Evolutionary conservation across 2,113 vertebrate genomes (phyloP), one percentile per base, ranked within the genome.

Genomic region (Hippolais icterina): DNA sequence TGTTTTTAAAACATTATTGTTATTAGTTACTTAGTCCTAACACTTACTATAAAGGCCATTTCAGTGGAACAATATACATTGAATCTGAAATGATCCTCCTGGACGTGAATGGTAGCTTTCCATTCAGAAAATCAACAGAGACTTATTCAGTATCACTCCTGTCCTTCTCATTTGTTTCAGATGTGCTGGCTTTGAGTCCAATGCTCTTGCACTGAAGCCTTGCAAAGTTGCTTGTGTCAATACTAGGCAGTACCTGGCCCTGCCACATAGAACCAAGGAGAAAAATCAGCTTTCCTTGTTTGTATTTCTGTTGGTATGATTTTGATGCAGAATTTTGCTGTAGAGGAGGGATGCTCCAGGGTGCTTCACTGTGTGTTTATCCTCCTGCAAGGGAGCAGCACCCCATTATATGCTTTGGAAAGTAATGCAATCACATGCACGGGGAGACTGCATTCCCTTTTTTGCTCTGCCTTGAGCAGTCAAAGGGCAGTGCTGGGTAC

Each of bases 401-500:
- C 37, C 25, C n/a, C 60, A 7, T 0, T 0, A 14, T 44, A 5
- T 21, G 17, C 71, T 50, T 35, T 72, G 59, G 68, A 33, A 69
- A 37, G 46, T 31, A 53, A 52, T 20, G 49, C 37, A 69, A 1
- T 6, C 24, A 2, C 21, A 1, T 22, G 52, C 57, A 8, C 2
- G 1, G 64, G 14, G 35, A 56, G 29, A 4, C 7, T 22, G 27
- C 47, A 4, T n/a, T 63, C 24, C 9, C 29, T 59, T 63, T 63
- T 71, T 29, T 52, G 20, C 69, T 69, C 23, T 71, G 68, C 81
- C 37, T 12, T 16, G 69, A 9, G 5, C 17, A 12, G 1, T 2
- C 1, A 1, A 6, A 59, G 44, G 49, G 19, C 33, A 2, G 39
- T 46, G 17, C 69, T 65, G 0, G 4, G 3, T 8, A 5, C 42